These are phyloP conservation scores for Numenius phaeopus DNA, from an alignment of 2,797 vertebrate genomes.

Conservation along the genomic window DNA sequence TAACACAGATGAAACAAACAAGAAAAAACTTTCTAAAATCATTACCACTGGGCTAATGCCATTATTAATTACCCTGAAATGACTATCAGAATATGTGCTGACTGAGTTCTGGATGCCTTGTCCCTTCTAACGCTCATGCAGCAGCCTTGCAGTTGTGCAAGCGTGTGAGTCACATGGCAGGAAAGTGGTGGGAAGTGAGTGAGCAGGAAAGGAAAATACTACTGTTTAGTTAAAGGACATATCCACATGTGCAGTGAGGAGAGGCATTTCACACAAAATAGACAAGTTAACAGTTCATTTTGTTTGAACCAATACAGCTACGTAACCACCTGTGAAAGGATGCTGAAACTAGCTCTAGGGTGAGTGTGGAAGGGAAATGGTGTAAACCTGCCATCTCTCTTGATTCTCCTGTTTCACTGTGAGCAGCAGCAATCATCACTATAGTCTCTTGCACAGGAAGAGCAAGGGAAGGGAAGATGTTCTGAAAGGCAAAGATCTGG, in stretches of 20 bases:
- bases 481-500: neutral
- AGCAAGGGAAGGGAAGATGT: neutral
- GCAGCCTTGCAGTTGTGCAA: neutral
- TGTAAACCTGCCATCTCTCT: neutral
- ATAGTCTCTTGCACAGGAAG: neutral
- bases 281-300: neutral
- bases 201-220: neutral
- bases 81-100: neutral
- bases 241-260: neutral
- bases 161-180: accelerated
- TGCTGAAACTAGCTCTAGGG: neutral
- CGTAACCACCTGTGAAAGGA: neutral
- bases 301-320: neutral
- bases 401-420: neutral
- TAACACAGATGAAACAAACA: neutral
- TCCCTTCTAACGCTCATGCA: neutral
- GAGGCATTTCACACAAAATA: neutral
- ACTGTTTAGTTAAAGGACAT: neutral
- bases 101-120: neutral
- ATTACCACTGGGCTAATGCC: neutral
- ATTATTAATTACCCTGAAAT: neutral
- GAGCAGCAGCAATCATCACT: neutral
- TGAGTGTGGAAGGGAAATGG: accelerated
- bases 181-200: neutral
- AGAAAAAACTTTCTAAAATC: neutral